phyloP scores from a whole-genome alignment of 2,888 invertebrate species.

The Tenthredo notha region DNA sequence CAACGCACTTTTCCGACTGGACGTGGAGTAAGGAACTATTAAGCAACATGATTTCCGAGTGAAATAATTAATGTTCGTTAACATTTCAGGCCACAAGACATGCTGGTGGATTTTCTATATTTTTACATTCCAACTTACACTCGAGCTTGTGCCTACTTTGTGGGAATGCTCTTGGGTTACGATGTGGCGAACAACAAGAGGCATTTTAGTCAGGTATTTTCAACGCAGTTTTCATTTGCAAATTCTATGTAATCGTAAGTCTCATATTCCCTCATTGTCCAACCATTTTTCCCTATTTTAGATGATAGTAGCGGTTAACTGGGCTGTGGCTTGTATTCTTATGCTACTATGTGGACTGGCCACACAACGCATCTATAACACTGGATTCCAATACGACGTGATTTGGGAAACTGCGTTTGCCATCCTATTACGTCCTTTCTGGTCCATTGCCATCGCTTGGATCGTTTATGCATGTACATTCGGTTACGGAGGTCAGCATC shows the following conservation, averaged over 20 bases:
- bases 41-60: not conserved
- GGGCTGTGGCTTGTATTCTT: not conserved
- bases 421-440: constrained; percentile 77
- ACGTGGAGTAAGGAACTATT: not conserved
- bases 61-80: not conserved
- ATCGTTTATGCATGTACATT: constrained; percentile 79
- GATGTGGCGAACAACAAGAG: constrained; percentile 1
- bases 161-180: constrained; percentile 47
- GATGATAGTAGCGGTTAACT: not conserved
- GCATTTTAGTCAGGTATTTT: constrained; percentile 26
- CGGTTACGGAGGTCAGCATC: constrained; percentile 78
- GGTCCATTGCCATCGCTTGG: constrained; percentile 79
- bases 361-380: constrained; percentile 54
- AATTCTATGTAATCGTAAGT: not conserved
- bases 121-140: constrained; percentile 37
- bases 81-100: not conserved
- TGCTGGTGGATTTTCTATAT: not conserved
- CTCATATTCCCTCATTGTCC: constrained; percentile 40
- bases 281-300: constrained; percentile 55
- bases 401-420: constrained; percentile 76
- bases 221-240: not conserved
- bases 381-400: constrained; percentile 70
- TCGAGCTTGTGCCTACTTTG: constrained; percentile 44
- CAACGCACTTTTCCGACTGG: not conserved
- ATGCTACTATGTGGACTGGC: not conserved